Base-by-base conservation (phyloP, 1,140 invertebrate genomes). In the Drosophila pseudoobscura region DNA sequence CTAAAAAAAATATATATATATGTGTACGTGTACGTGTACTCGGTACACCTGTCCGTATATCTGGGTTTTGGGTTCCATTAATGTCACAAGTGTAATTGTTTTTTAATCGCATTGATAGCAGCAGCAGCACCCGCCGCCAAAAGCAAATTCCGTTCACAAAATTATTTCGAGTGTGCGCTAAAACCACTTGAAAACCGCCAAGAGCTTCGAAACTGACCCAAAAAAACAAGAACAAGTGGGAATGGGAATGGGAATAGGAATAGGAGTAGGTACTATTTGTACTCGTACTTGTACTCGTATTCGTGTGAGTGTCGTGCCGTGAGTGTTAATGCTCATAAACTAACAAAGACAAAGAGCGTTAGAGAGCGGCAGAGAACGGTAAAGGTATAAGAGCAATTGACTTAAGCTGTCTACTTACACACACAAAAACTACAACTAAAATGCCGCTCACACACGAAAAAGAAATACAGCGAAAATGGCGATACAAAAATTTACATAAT, bases 71-170 rank as follows among this genome's bases (percentile, higher is more conserved):
- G 53, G 56, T 46, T 62, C 82, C 78, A 87, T 88, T 87, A 87
- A 61, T 82, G 82, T 78, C 83, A 87, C 69, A 85, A 85, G 82
- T 87, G 83, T 87, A 87, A 87, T 87, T 87, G 82, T 82, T 88
- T 87, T 87, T 78, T 80, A 87, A 87, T 87, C 82, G 83, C 78
- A 88, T 78, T 87, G 82, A 87, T 87, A 88, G 80, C 78, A 50
- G 35, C 35, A 39, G 35, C 24, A 26, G 24, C 24, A 39, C 35
- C 9, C 9, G 44, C 62, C 52, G 51, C 66, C 44, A 57, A 44
- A 51, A 47, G 31, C 52, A 59, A 62, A 80, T 69, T 74, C 66
- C 70, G 49, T 70, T 39, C 65, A 71, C 64, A 63, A 85, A 80
- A 80, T 80, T 77, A 80, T 87, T 85, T 85, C 78, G 49, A 85